Evolutionary conservation across 1,140 invertebrate species (phyloP).

Genomic region (Octopus bimaculoides): DNA sequence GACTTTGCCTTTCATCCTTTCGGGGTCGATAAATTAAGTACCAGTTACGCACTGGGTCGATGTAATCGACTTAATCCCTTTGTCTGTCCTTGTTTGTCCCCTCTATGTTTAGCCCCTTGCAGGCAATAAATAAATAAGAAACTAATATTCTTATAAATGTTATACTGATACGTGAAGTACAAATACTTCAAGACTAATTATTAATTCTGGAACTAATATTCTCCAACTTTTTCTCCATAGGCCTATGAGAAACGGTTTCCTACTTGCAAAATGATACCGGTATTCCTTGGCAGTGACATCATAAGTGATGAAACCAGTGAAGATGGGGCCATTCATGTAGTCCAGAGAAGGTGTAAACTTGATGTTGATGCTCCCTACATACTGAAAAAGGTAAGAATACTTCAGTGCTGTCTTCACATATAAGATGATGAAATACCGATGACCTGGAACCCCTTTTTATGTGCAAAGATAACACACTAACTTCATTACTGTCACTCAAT

Average conservation of each 20-base stretch:
- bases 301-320: conserved; percentile 74
- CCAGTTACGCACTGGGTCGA: no score
- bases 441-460: neutral
- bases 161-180: no score
- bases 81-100: no score
- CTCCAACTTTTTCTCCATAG: conserved; percentile 61
- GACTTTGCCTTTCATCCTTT: no score
- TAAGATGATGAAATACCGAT: neutral
- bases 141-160: no score
- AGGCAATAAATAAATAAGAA: no score
- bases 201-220: neutral
- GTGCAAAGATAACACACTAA: no score
- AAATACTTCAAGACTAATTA: neutral
- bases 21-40: no score
- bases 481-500: no score
- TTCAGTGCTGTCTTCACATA: neutral
- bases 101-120: no score
- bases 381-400: conserved; percentile 78
- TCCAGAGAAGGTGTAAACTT: conserved; percentile 87
- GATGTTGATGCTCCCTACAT: conserved; percentile 94
- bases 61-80: no score
- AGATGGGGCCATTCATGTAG: conserved; percentile 76
- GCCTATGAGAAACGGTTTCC: conserved; percentile 93
- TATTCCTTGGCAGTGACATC: conserved; percentile 88
- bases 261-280: conserved; percentile 90